Percentiles rank a stretch among this genome's conserved stretches.
Conservation (phyloP, 2,888 invertebrate species). For the Philaethria dido region DNA sequence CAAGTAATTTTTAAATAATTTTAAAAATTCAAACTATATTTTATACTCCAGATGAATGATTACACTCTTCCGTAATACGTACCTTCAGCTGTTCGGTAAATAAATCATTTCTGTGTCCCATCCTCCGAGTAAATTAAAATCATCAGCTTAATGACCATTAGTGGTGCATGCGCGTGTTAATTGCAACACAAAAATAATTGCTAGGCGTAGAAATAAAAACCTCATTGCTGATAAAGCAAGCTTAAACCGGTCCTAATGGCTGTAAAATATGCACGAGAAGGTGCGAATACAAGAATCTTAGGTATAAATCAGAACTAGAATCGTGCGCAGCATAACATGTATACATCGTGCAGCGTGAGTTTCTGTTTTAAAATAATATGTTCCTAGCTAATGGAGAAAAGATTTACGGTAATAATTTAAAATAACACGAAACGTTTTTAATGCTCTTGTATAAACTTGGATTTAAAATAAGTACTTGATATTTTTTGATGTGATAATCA, state of each 20-base stretch:
- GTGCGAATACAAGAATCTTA: conserved; percentile 42
- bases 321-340: conserved; percentile 39
- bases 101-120: conserved; percentile 28
- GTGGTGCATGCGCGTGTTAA: conserved; percentile 49
- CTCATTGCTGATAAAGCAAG: conserved; percentile 54
- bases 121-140: conserved; percentile 40
- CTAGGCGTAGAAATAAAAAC: conserved; percentile 43
- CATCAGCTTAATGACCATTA: conserved; percentile 42
- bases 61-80: conserved; percentile 28
- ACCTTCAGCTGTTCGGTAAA: conserved; percentile 24
- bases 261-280: conserved; percentile 46
- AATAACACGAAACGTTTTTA: conserved; percentile 30
- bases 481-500: not conserved
- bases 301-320: conserved; percentile 39
- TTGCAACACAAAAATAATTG: conserved; percentile 44
- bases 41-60: conserved; percentile 21
- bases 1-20: not conserved
- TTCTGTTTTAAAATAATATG: conserved; percentile 35
- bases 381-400: conserved; percentile 8
- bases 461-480: not conserved
- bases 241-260: conserved; percentile 45
- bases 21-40: not conserved
- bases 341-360: conserved; percentile 39
- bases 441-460: conserved; percentile 2
- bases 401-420: not conserved